Conservation (phyloP, 2,113 vertebrate genomes). For the Lamprotornis superbus region DNA sequence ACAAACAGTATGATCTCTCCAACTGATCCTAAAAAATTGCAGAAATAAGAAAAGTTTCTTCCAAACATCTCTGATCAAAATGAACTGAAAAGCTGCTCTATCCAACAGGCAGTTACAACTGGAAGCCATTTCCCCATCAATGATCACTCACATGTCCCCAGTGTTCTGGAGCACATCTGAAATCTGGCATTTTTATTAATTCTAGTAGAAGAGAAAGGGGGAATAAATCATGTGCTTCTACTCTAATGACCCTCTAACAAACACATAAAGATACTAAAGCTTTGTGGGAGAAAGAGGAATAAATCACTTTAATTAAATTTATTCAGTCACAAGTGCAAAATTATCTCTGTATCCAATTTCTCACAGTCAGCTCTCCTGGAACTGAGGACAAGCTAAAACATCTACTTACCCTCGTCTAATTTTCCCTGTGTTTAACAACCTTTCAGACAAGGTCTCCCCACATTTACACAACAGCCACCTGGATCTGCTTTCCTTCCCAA, state of each 20-base stretch:
- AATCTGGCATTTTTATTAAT: background rate
- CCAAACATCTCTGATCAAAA: background rate
- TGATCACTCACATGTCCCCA: background rate
- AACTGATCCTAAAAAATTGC: background rate
- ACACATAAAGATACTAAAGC: background rate
- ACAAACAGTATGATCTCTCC: background rate
- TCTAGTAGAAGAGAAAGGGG: background rate
- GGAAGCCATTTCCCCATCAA: background rate
- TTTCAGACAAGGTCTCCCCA: constrained; percentile 26
- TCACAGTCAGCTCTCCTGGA: background rate
- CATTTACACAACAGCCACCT: constrained; percentile 38
- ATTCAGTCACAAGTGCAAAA: background rate
- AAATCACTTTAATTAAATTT: background rate
- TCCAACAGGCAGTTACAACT: background rate
- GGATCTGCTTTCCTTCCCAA: constrained; percentile 16
- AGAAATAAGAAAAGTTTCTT: background rate
- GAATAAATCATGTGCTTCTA: background rate
- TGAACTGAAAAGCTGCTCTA: background rate
- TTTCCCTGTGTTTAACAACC: constrained; percentile 23
- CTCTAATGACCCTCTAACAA: background rate
- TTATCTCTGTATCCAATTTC: background rate
- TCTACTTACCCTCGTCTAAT: background rate
- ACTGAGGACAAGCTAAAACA: constrained; percentile 42
- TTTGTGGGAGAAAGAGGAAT: background rate
- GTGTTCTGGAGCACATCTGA: background rate